Evolutionary conservation across 2,797 vertebrate species (phyloP).

Genomic region (Sternotherus odoratus): DNA sequence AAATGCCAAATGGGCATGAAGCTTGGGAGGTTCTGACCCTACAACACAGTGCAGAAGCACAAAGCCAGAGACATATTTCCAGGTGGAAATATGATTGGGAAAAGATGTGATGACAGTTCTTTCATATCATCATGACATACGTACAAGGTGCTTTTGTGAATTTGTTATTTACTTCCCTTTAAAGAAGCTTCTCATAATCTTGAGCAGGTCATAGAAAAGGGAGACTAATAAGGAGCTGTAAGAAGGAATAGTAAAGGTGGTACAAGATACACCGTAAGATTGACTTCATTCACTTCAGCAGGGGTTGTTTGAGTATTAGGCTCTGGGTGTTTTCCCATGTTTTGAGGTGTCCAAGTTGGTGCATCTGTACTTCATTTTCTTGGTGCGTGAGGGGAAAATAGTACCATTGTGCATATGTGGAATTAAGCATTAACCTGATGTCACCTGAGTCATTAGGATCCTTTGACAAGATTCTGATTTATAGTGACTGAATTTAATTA

Average conservation of each 20-base stretch:
- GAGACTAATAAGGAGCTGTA: not conserved
- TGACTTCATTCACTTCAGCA: accelerated
- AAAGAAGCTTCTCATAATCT: not conserved
- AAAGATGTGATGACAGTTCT: not conserved
- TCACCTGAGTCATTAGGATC: not conserved
- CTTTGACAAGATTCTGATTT: slow-evolving; percentile 15
- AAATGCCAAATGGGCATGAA: not conserved
- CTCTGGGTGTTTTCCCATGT: not conserved
- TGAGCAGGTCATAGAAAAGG: not conserved
- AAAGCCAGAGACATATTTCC: not conserved
- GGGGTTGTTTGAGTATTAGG: not conserved
- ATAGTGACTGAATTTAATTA: not conserved
- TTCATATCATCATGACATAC: not conserved
- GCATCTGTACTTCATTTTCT: not conserved
- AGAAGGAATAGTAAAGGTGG: not conserved
- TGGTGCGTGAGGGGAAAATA: not conserved
- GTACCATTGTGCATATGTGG: not conserved
- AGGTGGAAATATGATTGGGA: not conserved
- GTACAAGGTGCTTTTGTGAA: not conserved
- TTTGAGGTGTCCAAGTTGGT: not conserved
- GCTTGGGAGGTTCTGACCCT: not conserved
- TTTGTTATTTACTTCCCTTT: accelerated
- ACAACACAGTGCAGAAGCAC: not conserved
- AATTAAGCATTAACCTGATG: not conserved
- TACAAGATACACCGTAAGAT: not conserved